Percentiles rank a stretch among this genome's conserved stretches.
Evolutionary conservation across 1,140 invertebrate species (phyloP).

Genomic region (Andricus grossulariae): DNA sequence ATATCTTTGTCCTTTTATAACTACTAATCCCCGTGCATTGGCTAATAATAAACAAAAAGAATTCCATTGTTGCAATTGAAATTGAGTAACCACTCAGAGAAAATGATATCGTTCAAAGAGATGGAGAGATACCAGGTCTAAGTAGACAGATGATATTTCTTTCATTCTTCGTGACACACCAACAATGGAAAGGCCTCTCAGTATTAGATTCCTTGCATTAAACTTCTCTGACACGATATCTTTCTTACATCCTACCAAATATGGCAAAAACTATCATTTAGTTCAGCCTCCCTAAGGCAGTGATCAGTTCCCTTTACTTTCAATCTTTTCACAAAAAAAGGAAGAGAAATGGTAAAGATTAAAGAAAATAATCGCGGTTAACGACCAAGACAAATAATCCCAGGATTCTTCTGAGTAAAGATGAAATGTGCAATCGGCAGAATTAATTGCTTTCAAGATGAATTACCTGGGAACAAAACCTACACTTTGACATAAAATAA

Average conservation of each 20-base stretch:
- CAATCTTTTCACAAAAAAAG: background rate
- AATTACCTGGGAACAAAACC: background rate
- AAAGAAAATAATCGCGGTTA: background rate
- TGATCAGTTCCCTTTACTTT: background rate
- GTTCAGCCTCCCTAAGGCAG: background rate
- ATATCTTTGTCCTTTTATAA: background rate
- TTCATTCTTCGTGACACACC: conserved; percentile 21
- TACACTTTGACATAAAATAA: background rate
- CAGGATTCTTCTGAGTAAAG: background rate
- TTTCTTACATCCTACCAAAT: background rate
- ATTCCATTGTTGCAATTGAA: background rate
- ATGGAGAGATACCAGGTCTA: conserved; percentile 5
- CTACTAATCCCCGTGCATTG: background rate
- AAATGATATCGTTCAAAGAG: conserved; percentile 1
- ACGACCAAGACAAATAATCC: background rate
- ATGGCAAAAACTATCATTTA: background rate
- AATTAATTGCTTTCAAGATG: background rate
- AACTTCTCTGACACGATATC: background rate
- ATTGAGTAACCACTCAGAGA: conserved; percentile 7
- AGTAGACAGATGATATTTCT: conserved; percentile 16
- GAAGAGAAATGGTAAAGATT: background rate
- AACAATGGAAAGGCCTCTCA: conserved; percentile 7
- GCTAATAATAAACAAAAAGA: background rate
- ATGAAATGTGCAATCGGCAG: background rate
- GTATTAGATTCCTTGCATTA: conserved; percentile 17